Base-by-base conservation (phyloP, 1,140 invertebrate genomes). In the Aphaenogaster ashmeadi region DNA sequence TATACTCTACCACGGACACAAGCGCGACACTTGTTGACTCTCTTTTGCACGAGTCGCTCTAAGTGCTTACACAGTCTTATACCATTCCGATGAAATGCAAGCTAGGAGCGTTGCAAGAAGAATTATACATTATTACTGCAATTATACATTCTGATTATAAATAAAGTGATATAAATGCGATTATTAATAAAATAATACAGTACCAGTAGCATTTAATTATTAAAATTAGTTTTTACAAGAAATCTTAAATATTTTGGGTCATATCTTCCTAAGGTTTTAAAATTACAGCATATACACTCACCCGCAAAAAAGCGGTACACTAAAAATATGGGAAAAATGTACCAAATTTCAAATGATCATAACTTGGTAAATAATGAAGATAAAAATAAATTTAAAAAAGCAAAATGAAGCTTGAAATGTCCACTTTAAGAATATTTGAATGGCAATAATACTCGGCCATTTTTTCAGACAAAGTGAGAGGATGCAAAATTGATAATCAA, bases 11-110 rank as follows among this genome's bases (percentile, higher is more conserved):
- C 41, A 41, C 11, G 66, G 21, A 41, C 64, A 41, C 50, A n/a
- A 18, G 21, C 21, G 66, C 79, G 66, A 66, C 27, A 81, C 79
- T 72, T 81, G 66, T 81, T 81, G 66, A 56, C 66, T 71, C 66
- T 81, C 50, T 52, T 81, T 81, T 27, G 36, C 36, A 56, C n/a
- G 21, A 7, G 50, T 72, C 79, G 50, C 18, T 81, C 62, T n/a
- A 81, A 81, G 38, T 71, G 50, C 41, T 67, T 80, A 71, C 41
- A 44, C 38, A 81, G 15, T 71, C 66, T 67, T 52, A 38, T 13
- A 54, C n/a, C n/a, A 71, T 2, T 44, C 11, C 41, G 66, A 27
- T 50, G 27, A 79, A 56, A 71, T 38, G n/a, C 27, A 47, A 78
- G 21, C 15, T 13, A 62, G 8, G 3, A 47, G 11, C 7, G 15